Conservation (phyloP, 1,140 invertebrate species). For the Drosophila obscura region DNA sequence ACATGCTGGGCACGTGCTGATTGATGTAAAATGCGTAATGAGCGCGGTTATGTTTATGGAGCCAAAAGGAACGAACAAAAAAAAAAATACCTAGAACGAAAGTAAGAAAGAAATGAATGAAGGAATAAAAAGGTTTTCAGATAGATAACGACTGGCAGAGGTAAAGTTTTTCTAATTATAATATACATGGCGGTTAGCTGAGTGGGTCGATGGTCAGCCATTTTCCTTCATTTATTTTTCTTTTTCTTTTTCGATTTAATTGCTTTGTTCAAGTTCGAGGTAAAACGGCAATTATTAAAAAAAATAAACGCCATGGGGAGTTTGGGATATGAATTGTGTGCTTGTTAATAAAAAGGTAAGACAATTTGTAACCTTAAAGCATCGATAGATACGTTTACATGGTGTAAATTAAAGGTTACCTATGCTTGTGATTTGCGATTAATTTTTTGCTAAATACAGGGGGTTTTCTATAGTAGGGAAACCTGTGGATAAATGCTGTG, state of each 20-base stretch:
- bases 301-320: constrained; percentile 19
- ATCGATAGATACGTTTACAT: no score
- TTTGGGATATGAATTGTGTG: no score
- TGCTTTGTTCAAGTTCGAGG: constrained; percentile 11
- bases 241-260: constrained; percentile 2
- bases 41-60: constrained; percentile 70
- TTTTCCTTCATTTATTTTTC: constrained; percentile 3
- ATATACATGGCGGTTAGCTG: constrained; percentile 47
- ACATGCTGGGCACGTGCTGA: constrained; percentile 79
- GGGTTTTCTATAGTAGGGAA: no score
- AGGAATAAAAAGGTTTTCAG: constrained; percentile 23
- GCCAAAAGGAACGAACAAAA: constrained; percentile 1
- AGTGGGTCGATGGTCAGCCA: neutral
- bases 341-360: no score
- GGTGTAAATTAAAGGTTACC: no score
- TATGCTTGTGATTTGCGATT: no score
- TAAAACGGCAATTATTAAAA: constrained; percentile 37
- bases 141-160: constrained; percentile 57
- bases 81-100: neutral
- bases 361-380: no score
- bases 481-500: no score
- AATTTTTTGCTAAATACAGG: no score
- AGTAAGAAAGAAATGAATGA: neutral
- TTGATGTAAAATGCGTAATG: constrained; percentile 81
- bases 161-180: constrained; percentile 74